These are phyloP conservation scores for Leucophenga montana DNA, from an alignment of 2,888 invertebrate species.

Conservation along the genomic window DNA sequence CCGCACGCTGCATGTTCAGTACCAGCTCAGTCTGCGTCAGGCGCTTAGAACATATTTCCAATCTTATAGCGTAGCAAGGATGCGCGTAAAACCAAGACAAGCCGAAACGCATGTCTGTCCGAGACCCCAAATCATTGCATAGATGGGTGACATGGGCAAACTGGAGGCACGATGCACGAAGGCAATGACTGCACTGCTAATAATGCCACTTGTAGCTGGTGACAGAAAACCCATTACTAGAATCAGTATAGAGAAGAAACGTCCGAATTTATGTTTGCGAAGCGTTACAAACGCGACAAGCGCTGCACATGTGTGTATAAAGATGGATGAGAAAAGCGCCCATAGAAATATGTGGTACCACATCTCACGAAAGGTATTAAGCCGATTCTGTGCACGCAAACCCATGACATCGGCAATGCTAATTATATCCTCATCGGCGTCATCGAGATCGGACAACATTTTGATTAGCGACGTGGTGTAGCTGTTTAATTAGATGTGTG, in stretches of 20 bases:
- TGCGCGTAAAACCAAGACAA: conserved; percentile 92
- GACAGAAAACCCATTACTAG: conserved; percentile 91
- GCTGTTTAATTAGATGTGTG: neutral
- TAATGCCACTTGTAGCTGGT: conserved; percentile 89
- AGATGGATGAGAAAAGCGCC: conserved; percentile 94
- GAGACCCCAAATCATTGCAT: conserved; percentile 95
- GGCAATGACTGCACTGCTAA: conserved; percentile 93
- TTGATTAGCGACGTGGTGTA: conserved; percentile 34
- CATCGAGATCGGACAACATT: conserved; percentile 69
- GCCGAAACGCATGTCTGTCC: conserved; percentile 93
- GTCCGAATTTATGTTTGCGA: conserved; percentile 94
- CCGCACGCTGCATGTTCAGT: neutral
- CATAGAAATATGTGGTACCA: conserved; percentile 98
- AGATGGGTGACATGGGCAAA: conserved; percentile 90
- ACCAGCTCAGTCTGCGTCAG: conserved; percentile 1
- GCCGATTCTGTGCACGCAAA: conserved; percentile 78
- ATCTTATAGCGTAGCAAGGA: conserved; percentile 89
- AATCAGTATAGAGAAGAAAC: conserved; percentile 92
- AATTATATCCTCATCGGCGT: conserved; percentile 77
- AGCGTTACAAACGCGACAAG: conserved; percentile 92
- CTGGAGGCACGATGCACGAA: conserved; percentile 94
- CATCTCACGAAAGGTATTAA: conserved; percentile 89
- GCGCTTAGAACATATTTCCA: neutral
- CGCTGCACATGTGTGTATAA: conserved; percentile 93
- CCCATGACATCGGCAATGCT: conserved; percentile 81